Evolutionary conservation across 2,797 vertebrate genomes (phyloP).

Genomic region (Hemitrygon akajei): DNA sequence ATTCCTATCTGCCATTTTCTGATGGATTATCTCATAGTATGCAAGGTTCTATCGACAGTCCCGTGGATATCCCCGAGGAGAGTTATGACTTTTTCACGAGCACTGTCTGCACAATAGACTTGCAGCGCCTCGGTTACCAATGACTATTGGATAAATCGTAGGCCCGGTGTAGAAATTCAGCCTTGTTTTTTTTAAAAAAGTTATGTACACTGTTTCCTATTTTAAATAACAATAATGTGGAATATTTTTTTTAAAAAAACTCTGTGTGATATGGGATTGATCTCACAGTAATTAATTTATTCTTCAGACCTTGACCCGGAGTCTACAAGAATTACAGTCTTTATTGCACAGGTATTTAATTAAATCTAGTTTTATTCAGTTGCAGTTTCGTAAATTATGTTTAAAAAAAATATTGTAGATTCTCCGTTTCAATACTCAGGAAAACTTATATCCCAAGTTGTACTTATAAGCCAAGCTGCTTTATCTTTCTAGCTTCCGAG

Average conservation of each 20-base stretch:
- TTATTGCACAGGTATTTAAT: slow-evolving; percentile 57
- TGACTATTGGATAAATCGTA: slow-evolving; percentile 39
- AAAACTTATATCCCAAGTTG: slow-evolving; percentile 61
- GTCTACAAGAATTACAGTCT: slow-evolving; percentile 24
- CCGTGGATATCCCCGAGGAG: slow-evolving; percentile 81
- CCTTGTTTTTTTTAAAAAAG: not conserved
- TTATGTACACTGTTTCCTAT: slow-evolving; percentile 11
- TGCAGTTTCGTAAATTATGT: slow-evolving; percentile 44
- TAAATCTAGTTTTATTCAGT: slow-evolving; percentile 41
- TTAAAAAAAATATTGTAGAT: slow-evolving; percentile 52
- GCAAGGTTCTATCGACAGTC: slow-evolving; percentile 72
- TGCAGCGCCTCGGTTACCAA: slow-evolving; percentile 66
- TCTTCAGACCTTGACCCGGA: slow-evolving; percentile 20
- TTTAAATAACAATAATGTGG: slow-evolving; percentile 32
- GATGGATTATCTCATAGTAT: slow-evolving; percentile 65
- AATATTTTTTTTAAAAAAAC: not conserved
- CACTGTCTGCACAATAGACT: slow-evolving; percentile 83
- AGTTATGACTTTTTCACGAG: slow-evolving; percentile 87
- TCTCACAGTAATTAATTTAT: slow-evolving; percentile 34
- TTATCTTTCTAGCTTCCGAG: slow-evolving; percentile 55
- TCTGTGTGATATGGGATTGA: slow-evolving; percentile 13
- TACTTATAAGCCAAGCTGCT: slow-evolving; percentile 57
- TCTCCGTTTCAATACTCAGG: slow-evolving; percentile 68
- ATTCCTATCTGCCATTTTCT: slow-evolving; percentile 67
- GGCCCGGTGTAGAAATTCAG: not conserved